Evolutionary conservation across 2,888 invertebrate genomes (phyloP).

Genomic region (Dendrolimus houi): DNA sequence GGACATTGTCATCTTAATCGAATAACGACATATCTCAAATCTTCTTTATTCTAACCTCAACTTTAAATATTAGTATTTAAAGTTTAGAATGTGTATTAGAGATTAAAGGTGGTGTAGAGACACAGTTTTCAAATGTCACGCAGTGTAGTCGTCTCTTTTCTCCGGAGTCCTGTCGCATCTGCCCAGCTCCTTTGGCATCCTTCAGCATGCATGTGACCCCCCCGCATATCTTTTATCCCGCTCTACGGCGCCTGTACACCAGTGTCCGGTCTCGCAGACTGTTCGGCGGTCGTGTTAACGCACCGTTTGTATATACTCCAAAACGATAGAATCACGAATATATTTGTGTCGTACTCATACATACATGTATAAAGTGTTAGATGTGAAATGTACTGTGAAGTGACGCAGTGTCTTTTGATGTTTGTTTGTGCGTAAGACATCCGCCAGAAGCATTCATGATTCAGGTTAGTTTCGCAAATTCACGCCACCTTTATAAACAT

Average conservation of each 20-base stretch:
- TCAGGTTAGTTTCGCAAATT: slow-evolving; percentile 55
- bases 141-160: slow-evolving; percentile 75
- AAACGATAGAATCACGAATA: slow-evolving; percentile 38
- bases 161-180: slow-evolving; percentile 73
- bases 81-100: slow-evolving; percentile 14
- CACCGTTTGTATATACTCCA: slow-evolving; percentile 25
- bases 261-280: slow-evolving; percentile 68
- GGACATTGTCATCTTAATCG: slow-evolving; percentile 41
- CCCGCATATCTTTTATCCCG: slow-evolving; percentile 71
- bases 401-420: slow-evolving; percentile 59
- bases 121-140: slow-evolving; percentile 76
- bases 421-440: slow-evolving; percentile 50
- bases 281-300: slow-evolving; percentile 63
- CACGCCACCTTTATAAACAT: slow-evolving; percentile 8
- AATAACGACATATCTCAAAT: slow-evolving; percentile 32
- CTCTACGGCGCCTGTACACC: slow-evolving; percentile 62
- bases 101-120: slow-evolving; percentile 60
- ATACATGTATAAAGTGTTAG: slow-evolving; percentile 48
- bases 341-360: slow-evolving; percentile 39
- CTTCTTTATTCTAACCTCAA: slow-evolving; percentile 15
- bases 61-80: slow-evolving; percentile 15
- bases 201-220: slow-evolving; percentile 62
- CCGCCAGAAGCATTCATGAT: slow-evolving; percentile 62
- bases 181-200: slow-evolving; percentile 71
- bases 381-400: slow-evolving; percentile 71